Conservation (phyloP, 2,797 vertebrate genomes). For the Hirundo rustica region DNA sequence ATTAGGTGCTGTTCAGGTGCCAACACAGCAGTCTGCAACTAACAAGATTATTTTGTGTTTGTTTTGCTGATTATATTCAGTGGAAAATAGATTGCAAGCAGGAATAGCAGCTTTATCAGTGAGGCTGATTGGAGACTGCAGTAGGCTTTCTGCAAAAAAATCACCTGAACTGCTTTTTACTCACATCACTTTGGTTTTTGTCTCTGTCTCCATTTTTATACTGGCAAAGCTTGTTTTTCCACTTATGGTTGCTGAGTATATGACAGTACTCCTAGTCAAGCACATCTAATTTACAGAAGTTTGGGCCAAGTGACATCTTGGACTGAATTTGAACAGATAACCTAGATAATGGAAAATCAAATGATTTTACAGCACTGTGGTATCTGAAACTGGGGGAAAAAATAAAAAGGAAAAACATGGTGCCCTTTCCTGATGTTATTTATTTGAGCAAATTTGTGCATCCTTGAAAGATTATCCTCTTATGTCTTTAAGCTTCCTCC, state of each 20-base stretch:
- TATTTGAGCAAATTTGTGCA: constrained; percentile 2
- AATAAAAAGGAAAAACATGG: neutral
- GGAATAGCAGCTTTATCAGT: constrained; percentile 21
- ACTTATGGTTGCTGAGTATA: neutral
- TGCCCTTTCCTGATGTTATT: constrained; percentile 10
- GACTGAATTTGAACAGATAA: neutral
- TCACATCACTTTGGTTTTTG: neutral
- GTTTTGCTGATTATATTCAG: constrained; percentile 63
- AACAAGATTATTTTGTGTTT: constrained; percentile 73
- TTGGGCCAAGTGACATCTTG: neutral
- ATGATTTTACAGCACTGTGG: neutral
- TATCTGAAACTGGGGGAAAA: too few species aligned
- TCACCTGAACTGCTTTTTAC: neutral
- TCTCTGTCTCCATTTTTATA: neutral
- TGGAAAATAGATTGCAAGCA: constrained; percentile 39
- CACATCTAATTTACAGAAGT: neutral
- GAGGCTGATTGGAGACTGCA: neutral
- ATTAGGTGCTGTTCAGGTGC: constrained; percentile 68
- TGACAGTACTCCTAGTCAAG: neutral
- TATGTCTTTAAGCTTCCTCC: neutral
- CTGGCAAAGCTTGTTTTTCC: neutral
- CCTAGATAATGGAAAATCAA: neutral
- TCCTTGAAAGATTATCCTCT: constrained; percentile 10
- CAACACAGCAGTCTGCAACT: constrained; percentile 67
- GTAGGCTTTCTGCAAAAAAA: constrained; percentile 23